Conservation (phyloP, 2,797 vertebrate genomes). For the Alca torda region DNA sequence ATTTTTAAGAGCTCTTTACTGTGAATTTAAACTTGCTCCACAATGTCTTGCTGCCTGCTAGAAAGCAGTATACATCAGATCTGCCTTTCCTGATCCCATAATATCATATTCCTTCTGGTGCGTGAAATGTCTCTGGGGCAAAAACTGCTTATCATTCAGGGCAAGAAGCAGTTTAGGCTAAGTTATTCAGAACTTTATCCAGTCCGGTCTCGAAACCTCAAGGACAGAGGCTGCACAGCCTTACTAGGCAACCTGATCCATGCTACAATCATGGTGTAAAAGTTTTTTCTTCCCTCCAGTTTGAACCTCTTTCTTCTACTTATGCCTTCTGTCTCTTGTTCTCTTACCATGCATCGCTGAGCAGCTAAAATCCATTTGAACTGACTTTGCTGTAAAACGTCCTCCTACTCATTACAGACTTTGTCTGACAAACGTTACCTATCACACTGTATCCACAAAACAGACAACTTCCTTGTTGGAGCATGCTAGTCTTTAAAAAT, state of each 20-base stretch:
- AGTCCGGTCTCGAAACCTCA: background rate
- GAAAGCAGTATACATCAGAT: background rate
- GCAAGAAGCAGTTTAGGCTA: background rate
- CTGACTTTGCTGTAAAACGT: background rate
- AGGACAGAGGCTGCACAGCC: background rate
- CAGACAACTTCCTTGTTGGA: background rate
- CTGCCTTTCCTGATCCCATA: background rate
- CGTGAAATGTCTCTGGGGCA: background rate
- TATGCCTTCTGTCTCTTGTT: background rate
- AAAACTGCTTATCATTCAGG: background rate
- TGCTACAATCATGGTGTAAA: fast-evolving
- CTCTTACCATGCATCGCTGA: background rate
- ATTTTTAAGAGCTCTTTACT: background rate
- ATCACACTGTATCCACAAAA: background rate
- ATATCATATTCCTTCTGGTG: background rate
- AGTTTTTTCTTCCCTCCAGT: background rate
- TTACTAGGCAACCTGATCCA: background rate
- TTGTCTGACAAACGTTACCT: background rate
- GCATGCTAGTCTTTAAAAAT: background rate
- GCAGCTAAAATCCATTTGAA: background rate
- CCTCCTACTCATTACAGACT: background rate
- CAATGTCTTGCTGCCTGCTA: background rate
- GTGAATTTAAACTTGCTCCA: background rate
- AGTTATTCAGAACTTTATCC: background rate
- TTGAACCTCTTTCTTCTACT: background rate